phyloP scores from a whole-genome alignment of 2,797 vertebrate genomes.

The Pelodytes ibericus region DNA sequence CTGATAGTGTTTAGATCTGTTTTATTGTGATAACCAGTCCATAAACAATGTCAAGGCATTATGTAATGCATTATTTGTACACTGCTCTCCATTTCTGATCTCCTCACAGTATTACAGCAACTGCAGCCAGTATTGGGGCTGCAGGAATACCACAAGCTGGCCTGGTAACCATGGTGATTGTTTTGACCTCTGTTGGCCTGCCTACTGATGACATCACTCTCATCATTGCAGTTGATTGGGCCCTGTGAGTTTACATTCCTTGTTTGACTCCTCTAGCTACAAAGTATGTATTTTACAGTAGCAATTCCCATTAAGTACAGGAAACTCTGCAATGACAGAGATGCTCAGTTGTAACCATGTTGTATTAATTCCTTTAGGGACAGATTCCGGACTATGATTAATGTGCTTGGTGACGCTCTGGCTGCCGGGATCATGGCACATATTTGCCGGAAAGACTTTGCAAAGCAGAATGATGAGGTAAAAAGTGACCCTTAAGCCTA shows the following conservation, averaged over 20 bases:
- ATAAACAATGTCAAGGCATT: too few relatives aligned
- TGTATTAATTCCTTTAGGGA: slow-evolving; percentile 76
- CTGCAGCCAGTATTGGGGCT: slow-evolving; percentile 95
- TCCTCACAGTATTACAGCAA: slow-evolving; percentile 88
- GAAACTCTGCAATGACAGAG: background rate
- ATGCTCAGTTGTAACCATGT: background rate
- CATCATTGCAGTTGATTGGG: slow-evolving; percentile 97
- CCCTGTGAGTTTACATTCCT: slow-evolving; percentile 82
- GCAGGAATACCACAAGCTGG: slow-evolving; percentile 97
- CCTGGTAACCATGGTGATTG: slow-evolving; percentile 98
- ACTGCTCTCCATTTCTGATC: background rate
- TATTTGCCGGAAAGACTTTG: slow-evolving; percentile 94
- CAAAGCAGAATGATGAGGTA: slow-evolving; percentile 89
- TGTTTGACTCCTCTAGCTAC: too few relatives aligned
- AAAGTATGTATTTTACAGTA: too few relatives aligned
- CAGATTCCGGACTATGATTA: slow-evolving; percentile 97
- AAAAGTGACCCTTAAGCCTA: slow-evolving; percentile 1
- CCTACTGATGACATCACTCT: slow-evolving; percentile 96
- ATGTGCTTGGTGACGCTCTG: slow-evolving; percentile 92
- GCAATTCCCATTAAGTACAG: too few relatives aligned
- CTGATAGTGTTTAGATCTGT: too few relatives aligned
- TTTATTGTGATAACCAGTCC: too few relatives aligned
- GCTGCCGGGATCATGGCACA: slow-evolving; percentile 98
- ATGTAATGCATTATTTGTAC: background rate
- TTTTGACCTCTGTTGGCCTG: slow-evolving; percentile 94